phyloP scores from a whole-genome alignment of 2,888 invertebrate genomes.

The Calameuta idolon region DNA sequence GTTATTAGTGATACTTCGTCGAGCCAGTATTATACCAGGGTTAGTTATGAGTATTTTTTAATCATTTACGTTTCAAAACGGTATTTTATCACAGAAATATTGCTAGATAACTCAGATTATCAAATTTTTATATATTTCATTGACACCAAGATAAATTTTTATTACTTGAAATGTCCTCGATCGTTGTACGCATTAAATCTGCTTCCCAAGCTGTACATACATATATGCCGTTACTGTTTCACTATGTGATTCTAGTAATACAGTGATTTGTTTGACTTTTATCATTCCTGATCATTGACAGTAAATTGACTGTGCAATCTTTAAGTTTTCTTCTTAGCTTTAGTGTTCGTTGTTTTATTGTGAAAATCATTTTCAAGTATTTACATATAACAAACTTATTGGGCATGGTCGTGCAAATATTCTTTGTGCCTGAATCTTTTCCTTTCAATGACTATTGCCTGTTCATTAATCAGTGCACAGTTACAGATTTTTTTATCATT shows the following conservation, averaged over 20 bases:
- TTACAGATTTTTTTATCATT: slow-evolving; percentile 13
- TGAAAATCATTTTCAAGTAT: neutral
- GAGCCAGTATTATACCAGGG: neutral
- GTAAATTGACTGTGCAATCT: neutral
- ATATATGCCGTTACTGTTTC: neutral
- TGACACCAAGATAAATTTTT: neutral
- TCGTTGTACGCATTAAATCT: neutral
- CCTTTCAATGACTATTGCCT: neutral
- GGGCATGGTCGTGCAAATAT: neutral
- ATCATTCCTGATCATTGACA: neutral
- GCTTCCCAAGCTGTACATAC: neutral
- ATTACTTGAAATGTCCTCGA: neutral
- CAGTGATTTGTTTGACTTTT: neutral
- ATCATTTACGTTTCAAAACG: neutral
- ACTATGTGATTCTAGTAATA: neutral
- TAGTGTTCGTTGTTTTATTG: neutral
- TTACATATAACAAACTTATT: neutral
- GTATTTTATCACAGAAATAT: neutral
- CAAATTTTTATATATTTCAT: neutral
- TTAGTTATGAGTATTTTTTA: neutral
- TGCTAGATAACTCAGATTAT: neutral
- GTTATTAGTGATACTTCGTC: neutral
- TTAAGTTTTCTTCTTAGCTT: neutral
- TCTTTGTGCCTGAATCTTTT: neutral
- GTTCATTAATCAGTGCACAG: slow-evolving; percentile 14